These are phyloP conservation scores for Drosophila bocqueti DNA, from an alignment of 1,140 invertebrate species.

Conservation along the genomic window DNA sequence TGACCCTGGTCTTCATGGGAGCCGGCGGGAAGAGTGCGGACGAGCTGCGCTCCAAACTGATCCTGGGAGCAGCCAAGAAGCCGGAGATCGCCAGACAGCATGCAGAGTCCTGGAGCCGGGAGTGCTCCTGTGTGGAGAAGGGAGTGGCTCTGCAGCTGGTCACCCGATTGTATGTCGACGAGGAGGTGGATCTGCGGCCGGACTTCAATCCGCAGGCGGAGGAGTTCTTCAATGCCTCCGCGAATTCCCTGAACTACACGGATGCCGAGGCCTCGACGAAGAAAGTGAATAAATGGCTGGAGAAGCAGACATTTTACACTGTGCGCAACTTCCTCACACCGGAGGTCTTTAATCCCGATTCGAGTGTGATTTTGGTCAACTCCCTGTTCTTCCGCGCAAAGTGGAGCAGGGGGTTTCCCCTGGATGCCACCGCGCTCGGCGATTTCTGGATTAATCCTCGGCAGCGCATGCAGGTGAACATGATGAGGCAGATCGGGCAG, in stretches of 20 bases:
- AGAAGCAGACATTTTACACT: conserved; percentile 87
- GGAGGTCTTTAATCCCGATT: conserved; percentile 72
- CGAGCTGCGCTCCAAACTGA: conserved; percentile 48
- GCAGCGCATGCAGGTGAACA: conserved; percentile 58
- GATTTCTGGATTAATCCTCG: conserved; percentile 55
- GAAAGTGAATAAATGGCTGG: conserved; percentile 88
- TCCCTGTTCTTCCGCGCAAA: conserved; percentile 89
- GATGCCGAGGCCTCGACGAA: conserved; percentile 81
- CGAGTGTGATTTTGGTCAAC: conserved; percentile 87
- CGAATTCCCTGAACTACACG: conserved; percentile 86
- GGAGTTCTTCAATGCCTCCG: conserved; percentile 79
- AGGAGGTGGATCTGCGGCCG: conserved; percentile 32
- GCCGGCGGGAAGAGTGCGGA: conserved; percentile 47
- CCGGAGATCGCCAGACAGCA: conserved; percentile 55
- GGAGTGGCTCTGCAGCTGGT: conserved; percentile 48
- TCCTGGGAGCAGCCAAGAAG: conserved; percentile 49
- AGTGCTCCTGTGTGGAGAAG: conserved; percentile 40
- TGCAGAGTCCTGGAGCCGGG: conserved; percentile 48
- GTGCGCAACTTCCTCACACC: conserved; percentile 87
- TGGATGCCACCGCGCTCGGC: conserved; percentile 68
- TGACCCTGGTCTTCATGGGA: conserved; percentile 68
- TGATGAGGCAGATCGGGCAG: conserved; percentile 77
- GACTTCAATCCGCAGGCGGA: conserved; percentile 55
- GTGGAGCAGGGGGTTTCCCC: conserved; percentile 87
- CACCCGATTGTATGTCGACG: conserved; percentile 62